These are phyloP conservation scores for Ataeniobius toweri DNA, from an alignment of 2,797 vertebrate genomes.

Conservation along the genomic window DNA sequence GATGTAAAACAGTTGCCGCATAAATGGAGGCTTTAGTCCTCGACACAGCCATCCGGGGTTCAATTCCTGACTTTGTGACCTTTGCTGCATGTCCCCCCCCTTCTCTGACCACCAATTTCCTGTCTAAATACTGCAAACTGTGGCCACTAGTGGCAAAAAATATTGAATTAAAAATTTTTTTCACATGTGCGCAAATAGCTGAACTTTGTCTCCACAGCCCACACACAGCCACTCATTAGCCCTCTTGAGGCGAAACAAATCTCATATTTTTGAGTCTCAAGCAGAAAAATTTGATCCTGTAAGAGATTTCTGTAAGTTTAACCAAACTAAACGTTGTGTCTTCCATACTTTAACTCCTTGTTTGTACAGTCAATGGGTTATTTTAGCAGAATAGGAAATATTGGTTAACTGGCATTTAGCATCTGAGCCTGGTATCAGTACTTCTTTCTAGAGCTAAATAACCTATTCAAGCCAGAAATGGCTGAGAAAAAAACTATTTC, in stretches of 20 bases:
- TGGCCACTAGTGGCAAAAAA: too few species aligned
- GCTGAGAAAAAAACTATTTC: neutral
- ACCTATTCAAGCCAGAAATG: neutral
- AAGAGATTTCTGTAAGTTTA: neutral
- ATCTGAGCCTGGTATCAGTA: too few species aligned
- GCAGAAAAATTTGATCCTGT: neutral
- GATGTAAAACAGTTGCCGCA: too few species aligned
- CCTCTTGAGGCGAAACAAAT: neutral
- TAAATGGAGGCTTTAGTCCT: too few species aligned
- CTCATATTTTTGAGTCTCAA: neutral
- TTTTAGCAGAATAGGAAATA: neutral
- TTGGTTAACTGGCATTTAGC: neutral
- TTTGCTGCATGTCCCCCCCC: too few species aligned
- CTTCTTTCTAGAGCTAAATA: neutral
- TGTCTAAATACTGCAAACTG: too few species aligned
- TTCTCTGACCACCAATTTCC: too few species aligned
- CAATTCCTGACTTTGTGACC: too few species aligned
- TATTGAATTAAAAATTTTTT: too few species aligned
- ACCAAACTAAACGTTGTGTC: neutral
- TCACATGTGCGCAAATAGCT: neutral
- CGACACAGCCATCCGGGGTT: too few species aligned
- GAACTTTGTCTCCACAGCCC: neutral
- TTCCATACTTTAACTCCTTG: neutral
- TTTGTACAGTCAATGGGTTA: neutral
- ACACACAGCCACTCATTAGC: neutral